Percentiles rank a stretch among this genome's conserved stretches.
Conservation (phyloP, 1,140 invertebrate species). For the Caenorhabditis latens region DNA sequence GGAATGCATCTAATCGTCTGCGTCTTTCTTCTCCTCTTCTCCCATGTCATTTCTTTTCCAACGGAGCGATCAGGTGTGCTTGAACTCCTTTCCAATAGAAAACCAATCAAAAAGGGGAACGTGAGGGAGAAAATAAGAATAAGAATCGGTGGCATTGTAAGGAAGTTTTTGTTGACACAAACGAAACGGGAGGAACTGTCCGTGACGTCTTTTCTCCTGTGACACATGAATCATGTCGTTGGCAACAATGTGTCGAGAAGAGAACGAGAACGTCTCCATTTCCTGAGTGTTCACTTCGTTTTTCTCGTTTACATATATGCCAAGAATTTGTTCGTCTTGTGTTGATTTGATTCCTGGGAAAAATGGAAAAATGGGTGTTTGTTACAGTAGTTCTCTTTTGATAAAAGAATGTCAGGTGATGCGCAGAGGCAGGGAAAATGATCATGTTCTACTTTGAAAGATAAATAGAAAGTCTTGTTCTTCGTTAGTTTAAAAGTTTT, state of each 20-base stretch:
- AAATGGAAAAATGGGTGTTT: neutral
- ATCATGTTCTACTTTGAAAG: too few relatives aligned
- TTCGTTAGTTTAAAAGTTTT: too few relatives aligned
- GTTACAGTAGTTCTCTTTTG: neutral
- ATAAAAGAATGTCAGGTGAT: too few relatives aligned
- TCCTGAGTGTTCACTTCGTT: conserved; percentile 28
- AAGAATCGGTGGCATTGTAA: conserved; percentile 8
- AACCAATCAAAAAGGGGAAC: neutral
- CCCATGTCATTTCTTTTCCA: conserved; percentile 8
- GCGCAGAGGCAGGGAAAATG: too few relatives aligned
- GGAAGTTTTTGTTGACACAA: conserved; percentile 38
- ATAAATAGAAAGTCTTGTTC: too few relatives aligned
- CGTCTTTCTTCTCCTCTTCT: conserved; percentile 37
- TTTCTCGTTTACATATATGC: conserved; percentile 39
- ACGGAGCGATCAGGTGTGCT: conserved; percentile 51
- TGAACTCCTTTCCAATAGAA: neutral
- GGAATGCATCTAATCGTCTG: conserved; percentile 33
- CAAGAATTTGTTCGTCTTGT: neutral
- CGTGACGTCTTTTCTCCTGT: conserved; percentile 28
- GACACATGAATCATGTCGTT: conserved; percentile 51
- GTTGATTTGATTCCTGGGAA: neutral
- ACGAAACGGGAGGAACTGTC: conserved; percentile 9
- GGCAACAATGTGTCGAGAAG: conserved; percentile 3
- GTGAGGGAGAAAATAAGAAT: neutral
- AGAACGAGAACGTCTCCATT: conserved; percentile 4